phyloP scores from a whole-genome alignment of 2,888 invertebrate genomes.

The Syrista parreyssii region DNA sequence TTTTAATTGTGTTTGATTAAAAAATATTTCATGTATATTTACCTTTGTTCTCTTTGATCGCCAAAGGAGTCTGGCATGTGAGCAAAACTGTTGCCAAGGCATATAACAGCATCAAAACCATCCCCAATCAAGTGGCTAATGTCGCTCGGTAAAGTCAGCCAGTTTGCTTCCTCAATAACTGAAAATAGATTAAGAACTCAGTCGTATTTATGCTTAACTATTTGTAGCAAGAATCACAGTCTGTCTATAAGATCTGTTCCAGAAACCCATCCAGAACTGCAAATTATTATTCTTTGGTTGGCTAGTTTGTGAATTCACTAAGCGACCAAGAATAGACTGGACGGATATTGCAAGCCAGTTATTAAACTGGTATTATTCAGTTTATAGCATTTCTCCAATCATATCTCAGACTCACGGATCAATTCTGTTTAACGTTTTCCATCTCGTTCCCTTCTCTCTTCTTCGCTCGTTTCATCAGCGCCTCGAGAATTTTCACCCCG shows the following conservation, averaged over 20 bases:
- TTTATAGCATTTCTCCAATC: not conserved
- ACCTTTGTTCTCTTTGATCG: slow-evolving; percentile 83
- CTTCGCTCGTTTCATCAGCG: not conserved
- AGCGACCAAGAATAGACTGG: not conserved
- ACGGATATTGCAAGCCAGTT: not conserved
- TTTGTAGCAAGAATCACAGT: not conserved
- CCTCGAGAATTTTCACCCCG: not conserved
- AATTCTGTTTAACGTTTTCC: not conserved
- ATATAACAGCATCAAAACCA: slow-evolving; percentile 89
- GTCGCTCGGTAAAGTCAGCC: slow-evolving; percentile 84
- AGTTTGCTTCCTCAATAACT: slow-evolving; percentile 94
- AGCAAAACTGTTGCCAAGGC: slow-evolving; percentile 91
- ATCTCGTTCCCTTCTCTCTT: not conserved
- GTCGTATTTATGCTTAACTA: not conserved
- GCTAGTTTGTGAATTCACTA: not conserved
- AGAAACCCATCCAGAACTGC: not conserved
- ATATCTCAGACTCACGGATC: not conserved
- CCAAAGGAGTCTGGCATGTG: slow-evolving; percentile 85
- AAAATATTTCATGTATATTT: slow-evolving; percentile 22
- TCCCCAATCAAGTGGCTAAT: slow-evolving; percentile 72
- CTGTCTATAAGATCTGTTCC: not conserved
- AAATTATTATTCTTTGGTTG: not conserved
- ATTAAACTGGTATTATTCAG: not conserved
- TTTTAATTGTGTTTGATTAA: not conserved
- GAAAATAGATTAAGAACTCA: slow-evolving; percentile 22